phyloP scores from a whole-genome alignment of 2,113 vertebrate genomes.

The Oophaga pumilio region DNA sequence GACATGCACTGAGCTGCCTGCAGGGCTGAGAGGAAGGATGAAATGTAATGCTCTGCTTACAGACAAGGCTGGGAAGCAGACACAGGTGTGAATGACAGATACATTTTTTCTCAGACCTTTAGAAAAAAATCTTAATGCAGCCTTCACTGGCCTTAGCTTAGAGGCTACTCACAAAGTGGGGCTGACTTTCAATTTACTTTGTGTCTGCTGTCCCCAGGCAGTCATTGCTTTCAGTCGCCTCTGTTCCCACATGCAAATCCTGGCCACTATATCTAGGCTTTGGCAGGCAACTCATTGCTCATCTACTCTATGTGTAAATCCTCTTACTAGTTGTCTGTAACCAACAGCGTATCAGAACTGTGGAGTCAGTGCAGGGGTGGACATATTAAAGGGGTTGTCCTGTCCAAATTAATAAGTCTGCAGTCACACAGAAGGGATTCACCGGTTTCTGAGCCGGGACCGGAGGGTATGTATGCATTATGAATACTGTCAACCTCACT shows the following conservation, averaged over 20 bases:
- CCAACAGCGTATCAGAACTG: neutral
- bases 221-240: conserved; percentile 12
- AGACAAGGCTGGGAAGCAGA: conserved; percentile 27
- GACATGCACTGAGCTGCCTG: conserved; percentile 54
- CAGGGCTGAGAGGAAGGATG: conserved; percentile 48
- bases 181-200: conserved; percentile 18
- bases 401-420: too few species aligned
- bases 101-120: conserved; percentile 47
- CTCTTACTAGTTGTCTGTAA: neutral
- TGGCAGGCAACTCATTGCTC: neutral
- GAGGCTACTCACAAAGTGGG: conserved; percentile 24
- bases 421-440: too few species aligned
- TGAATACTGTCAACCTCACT: too few species aligned
- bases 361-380: too few species aligned
- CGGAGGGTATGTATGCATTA: too few species aligned
- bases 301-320: conserved; percentile 3
- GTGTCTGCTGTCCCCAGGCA: conserved; percentile 40
- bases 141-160: conserved; percentile 14
- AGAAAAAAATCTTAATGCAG: conserved; percentile 17
- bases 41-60: conserved; percentile 26
- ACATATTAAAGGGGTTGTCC: too few species aligned
- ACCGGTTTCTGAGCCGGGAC: too few species aligned
- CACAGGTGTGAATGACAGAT: conserved; percentile 47
- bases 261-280: neutral
- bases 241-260: conserved; percentile 20